These are phyloP conservation scores for Apoda limacodes DNA, from an alignment of 2,888 invertebrate genomes.

Conservation along the genomic window DNA sequence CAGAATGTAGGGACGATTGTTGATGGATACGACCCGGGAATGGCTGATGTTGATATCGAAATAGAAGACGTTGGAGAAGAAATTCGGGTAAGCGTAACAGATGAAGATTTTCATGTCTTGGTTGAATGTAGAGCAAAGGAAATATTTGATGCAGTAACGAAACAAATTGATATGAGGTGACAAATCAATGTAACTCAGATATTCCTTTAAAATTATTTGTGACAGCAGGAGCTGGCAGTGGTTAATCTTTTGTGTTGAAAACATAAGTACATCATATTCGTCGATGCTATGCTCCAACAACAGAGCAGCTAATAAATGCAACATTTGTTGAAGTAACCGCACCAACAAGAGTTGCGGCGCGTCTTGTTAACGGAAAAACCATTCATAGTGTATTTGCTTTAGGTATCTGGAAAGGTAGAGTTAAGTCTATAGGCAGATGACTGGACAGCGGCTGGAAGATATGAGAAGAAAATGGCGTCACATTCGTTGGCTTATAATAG, in stretches of 20 bases:
- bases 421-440: slow-evolving; percentile 16
- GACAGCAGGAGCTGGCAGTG: slow-evolving; percentile 25
- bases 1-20: too few species aligned
- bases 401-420: too few species aligned
- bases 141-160: slow-evolving; percentile 4
- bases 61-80: slow-evolving; percentile 6
- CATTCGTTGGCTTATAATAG: slow-evolving; percentile 13
- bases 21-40: slow-evolving; percentile 7
- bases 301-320: slow-evolving; percentile 15
- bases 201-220: slow-evolving; percentile 22
- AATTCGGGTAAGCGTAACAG: not conserved
- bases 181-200: too few species aligned
- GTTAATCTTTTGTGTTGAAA: slow-evolving; percentile 23
- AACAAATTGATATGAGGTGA: slow-evolving; percentile 2
- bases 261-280: slow-evolving; percentile 18
- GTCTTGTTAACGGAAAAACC: too few species aligned
- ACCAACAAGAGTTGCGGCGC: slow-evolving; percentile 20
- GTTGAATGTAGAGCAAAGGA: slow-evolving; percentile 4
- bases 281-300: slow-evolving; percentile 19
- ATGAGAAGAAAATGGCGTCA: slow-evolving; percentile 22
- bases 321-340: slow-evolving; percentile 21
- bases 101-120: not conserved
- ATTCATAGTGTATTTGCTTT: too few species aligned
- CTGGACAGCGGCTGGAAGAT: slow-evolving; percentile 15
- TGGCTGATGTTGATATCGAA: slow-evolving; percentile 8